Evolutionary conservation across 2,113 vertebrate genomes (phyloP), one percentile per base, ranked within the genome.

Genomic region (Actinemys pallida): DNA sequence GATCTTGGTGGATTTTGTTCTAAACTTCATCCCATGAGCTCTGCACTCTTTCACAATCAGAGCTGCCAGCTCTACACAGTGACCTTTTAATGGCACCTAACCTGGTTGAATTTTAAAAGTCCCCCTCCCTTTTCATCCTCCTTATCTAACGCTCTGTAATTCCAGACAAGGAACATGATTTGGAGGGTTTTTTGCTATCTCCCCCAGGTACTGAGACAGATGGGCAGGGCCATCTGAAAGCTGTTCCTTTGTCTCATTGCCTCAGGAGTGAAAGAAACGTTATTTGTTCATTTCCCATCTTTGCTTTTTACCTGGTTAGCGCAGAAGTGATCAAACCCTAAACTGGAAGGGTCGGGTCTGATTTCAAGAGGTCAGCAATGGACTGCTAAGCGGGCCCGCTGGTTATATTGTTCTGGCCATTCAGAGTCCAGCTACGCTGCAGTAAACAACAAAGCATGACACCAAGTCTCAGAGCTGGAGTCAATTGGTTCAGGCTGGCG

Each of bases 71-170:
- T 91, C 62, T 47, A 78, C 84, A 0, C 1, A 49, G 50, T 93
- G 96, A 96, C 96, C 95, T 93, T 85, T 88, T 65, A 29, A 93
- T 95, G 94, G 85, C 95, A 94, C 95, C 8, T 0, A 87, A 87
- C 42, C 91, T 93, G 96, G 95, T 95, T 95, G 95, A 95, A 97
- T 96, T 97, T 97, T 94, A 59, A 89, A 86, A 94, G 92, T 75
- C 87, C 90, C 83, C 93, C 76, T 92, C 92, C 90, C 89, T 87
- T 57, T 83, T 39, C 78, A n/a, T 81, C 86, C 88, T 93, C n/a
- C 90, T 97, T 93, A 95, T 95, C 92, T 54, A 93, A 94, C 87
- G 62, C 86, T 4, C 83, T 3, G 10, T 85, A 95, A 92, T 85
- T 80, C 69, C 92, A 83, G 84, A 47, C n/a, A 42, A 29, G 45